A percentile compares a stretch with the other conserved stretches of the same genome.
Conservation (phyloP, 2,113 vertebrate species). For the Artemisiospiza belli region DNA sequence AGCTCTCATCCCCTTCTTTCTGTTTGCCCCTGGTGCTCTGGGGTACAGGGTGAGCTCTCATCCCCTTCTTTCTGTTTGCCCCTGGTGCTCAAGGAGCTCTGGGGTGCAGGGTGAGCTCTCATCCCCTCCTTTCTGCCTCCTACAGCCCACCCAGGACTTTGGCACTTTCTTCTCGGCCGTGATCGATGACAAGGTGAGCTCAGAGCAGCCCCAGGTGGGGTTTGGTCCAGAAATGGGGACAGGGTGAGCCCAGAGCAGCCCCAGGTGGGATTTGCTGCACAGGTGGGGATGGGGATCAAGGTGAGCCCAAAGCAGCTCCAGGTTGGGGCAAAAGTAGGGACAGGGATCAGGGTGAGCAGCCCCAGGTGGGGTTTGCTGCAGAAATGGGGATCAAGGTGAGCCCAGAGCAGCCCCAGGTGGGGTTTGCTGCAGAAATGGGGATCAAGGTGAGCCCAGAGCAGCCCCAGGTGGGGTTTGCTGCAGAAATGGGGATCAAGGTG, state of each 20-base stretch:
- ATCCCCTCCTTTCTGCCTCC: not conserved
- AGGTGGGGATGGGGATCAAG: no score
- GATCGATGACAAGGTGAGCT: constrained; percentile 91
- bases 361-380: no score
- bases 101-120: no score
- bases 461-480: not conserved
- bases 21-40: no score
- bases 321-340: no score
- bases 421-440: not conserved
- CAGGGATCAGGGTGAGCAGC: no score
- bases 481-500: constrained; percentile 77
- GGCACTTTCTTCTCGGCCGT: constrained; percentile 90
- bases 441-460: constrained; percentile 75
- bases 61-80: no score
- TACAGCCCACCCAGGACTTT: constrained; percentile 88
- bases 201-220: not conserved
- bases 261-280: not conserved
- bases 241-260: constrained; percentile 75
- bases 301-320: no score
- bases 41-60: no score
- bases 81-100: no score
- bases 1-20: no score
- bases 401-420: not conserved
- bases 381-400: constrained; percentile 76
- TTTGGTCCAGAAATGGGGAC: not conserved